Conservation (phyloP, 2,888 invertebrate genomes). For the Lepidochitona cinerea region DNA sequence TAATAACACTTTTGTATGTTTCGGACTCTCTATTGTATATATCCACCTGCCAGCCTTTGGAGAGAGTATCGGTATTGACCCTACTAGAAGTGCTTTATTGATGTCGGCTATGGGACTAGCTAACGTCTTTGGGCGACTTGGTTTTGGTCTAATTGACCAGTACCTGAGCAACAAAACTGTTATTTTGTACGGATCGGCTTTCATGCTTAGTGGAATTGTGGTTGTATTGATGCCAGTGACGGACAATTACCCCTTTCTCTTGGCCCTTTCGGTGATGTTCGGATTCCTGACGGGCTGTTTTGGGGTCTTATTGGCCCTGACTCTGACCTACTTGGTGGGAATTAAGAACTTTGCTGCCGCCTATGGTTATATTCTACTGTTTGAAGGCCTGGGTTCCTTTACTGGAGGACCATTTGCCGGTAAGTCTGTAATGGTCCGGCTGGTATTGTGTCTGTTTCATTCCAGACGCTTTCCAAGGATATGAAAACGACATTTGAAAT, state of each 20-base stretch:
- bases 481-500: too few relatives aligned
- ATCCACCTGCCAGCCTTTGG: slow-evolving; percentile 47
- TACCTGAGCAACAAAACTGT: slow-evolving; percentile 28
- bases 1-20: slow-evolving; percentile 44
- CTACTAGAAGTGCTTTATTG: slow-evolving; percentile 37
- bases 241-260: slow-evolving; percentile 28
- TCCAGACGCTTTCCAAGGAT: too few relatives aligned
- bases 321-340: slow-evolving; percentile 40
- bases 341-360: slow-evolving; percentile 40
- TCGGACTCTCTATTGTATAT: slow-evolving; percentile 47
- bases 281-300: slow-evolving; percentile 43
- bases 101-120: slow-evolving; percentile 45
- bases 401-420: slow-evolving; percentile 49
- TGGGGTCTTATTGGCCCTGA: slow-evolving; percentile 39
- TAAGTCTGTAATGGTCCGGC: too few relatives aligned
- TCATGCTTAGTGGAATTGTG: slow-evolving; percentile 34
- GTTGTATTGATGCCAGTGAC: slow-evolving; percentile 31
- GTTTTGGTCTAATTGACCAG: slow-evolving; percentile 37
- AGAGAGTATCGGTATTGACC: slow-evolving; percentile 29
- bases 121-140: slow-evolving; percentile 43
- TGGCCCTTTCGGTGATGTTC: slow-evolving; percentile 35
- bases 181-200: slow-evolving; percentile 33
- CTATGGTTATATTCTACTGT: slow-evolving; percentile 45
- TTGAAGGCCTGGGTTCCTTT: slow-evolving; percentile 43
- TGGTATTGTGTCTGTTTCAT: too few relatives aligned